Evolutionary conservation across 2,888 invertebrate genomes (phyloP).

Genomic region (Xanthia icteritia): DNA sequence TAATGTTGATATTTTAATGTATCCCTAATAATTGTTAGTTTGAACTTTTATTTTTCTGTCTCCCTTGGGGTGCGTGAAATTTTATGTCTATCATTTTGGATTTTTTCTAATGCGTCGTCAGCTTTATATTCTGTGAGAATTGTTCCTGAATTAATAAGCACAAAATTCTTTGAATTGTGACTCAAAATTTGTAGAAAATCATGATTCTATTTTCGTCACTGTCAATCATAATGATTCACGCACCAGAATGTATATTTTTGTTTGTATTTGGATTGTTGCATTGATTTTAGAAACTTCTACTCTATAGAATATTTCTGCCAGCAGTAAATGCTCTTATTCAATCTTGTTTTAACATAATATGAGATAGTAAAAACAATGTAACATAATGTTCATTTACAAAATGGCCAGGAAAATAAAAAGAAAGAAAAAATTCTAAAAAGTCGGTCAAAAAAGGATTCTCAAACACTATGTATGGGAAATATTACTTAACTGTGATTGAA

Average conservation of each 20-base stretch:
- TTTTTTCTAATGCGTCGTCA: not conserved
- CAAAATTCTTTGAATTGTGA: constrained; percentile 20
- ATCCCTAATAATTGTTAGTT: constrained; percentile 75
- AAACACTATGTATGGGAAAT: not conserved
- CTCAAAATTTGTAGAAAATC: constrained; percentile 28
- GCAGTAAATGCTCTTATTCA: not conserved
- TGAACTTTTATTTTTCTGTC: constrained; percentile 63
- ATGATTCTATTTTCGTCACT: constrained; percentile 33
- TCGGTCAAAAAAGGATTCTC: not conserved
- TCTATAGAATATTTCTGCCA: not conserved
- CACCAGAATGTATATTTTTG: constrained; percentile 65
- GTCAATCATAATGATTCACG: constrained; percentile 68
- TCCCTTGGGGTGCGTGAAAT: constrained; percentile 67
- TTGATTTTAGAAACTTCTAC: constrained; percentile 50
- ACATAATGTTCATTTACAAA: constrained; percentile 48
- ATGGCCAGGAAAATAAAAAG: constrained; percentile 57
- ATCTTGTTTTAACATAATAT: not conserved
- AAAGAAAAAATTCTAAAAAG: not conserved
- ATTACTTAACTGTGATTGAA: not conserved
- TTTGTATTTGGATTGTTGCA: constrained; percentile 58
- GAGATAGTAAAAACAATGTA: constrained; percentile 29
- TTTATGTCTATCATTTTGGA: constrained; percentile 38
- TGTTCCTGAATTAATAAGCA: not conserved
- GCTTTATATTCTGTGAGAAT: not conserved
- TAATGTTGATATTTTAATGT: constrained; percentile 88